phyloP scores from a whole-genome alignment of 2,888 invertebrate species.

The Leptopterna dolabrata region DNA sequence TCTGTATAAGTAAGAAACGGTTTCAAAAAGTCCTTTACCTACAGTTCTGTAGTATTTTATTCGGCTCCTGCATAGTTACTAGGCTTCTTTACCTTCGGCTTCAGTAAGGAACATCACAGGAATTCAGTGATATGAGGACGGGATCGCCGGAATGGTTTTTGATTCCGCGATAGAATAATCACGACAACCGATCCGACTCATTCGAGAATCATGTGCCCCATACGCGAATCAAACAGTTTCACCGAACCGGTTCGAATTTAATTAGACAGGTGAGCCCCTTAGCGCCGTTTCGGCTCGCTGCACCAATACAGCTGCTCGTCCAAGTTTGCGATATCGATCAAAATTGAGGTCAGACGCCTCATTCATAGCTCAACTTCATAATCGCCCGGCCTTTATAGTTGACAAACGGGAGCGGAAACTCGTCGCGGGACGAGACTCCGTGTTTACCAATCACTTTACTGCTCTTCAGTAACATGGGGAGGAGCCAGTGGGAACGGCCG shows the following conservation, averaged over 20 bases:
- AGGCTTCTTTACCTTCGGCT: too few species aligned
- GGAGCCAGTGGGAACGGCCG: neutral
- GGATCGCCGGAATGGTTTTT: too few species aligned
- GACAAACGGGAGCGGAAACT: neutral
- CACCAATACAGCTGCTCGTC: neutral
- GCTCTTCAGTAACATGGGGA: neutral
- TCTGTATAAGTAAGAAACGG: too few species aligned
- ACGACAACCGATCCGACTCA: too few species aligned
- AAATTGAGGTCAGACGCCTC: neutral
- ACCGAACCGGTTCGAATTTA: neutral
- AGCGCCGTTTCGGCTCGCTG: neutral
- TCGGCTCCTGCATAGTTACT: too few species aligned
- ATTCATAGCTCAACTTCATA: neutral
- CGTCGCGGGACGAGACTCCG: neutral
- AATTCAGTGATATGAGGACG: too few species aligned
- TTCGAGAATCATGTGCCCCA: too few species aligned
- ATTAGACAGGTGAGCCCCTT: neutral
- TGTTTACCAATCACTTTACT: conserved; percentile 3
- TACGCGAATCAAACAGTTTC: neutral
- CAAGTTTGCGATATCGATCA: neutral
- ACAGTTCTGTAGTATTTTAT: too few species aligned
- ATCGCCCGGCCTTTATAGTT: neutral
- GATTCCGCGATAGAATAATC: too few species aligned
- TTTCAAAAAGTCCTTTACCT: too few species aligned
- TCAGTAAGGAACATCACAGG: too few species aligned